A percentile compares a stretch with the other conserved stretches of the same genome.
phyloP scores from a whole-genome alignment of 2,113 vertebrate species.

The Phyllostomus hastatus region DNA sequence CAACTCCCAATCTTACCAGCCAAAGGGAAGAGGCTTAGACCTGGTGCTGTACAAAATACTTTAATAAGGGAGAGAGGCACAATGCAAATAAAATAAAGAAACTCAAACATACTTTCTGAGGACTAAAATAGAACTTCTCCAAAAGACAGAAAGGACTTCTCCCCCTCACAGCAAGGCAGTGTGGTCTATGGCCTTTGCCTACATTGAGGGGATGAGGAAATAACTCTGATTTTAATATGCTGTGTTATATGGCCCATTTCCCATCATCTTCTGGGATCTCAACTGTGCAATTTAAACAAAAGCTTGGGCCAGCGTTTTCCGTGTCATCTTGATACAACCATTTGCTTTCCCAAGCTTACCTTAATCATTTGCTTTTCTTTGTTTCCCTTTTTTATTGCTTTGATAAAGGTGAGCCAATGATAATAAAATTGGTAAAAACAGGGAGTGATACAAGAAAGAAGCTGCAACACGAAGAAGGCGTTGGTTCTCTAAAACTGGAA shows the following conservation, averaged over 20 bases:
- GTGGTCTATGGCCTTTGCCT: slow-evolving; percentile 45
- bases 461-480: background rate
- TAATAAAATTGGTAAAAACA: slow-evolving; percentile 32
- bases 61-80: background rate
- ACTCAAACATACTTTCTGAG: slow-evolving; percentile 42
- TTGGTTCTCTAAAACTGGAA: background rate
- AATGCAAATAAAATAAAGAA: slow-evolving; percentile 10
- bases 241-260: slow-evolving; percentile 62
- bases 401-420: slow-evolving; percentile 41
- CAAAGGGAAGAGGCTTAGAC: background rate
- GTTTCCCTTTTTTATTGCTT: background rate
- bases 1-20: background rate
- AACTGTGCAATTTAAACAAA: slow-evolving; percentile 50
- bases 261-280: slow-evolving; percentile 63
- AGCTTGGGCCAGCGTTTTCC: slow-evolving; percentile 6
- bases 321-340: slow-evolving; percentile 45
- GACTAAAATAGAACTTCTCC: slow-evolving; percentile 36
- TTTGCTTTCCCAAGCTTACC: slow-evolving; percentile 19
- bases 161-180: slow-evolving; percentile 31
- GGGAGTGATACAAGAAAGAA: background rate
- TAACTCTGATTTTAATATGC: slow-evolving; percentile 50
- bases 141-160: slow-evolving; percentile 51
- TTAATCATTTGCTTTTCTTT: background rate
- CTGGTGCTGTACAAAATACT: background rate
- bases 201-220: slow-evolving; percentile 47